Conservation (phyloP, 2,888 invertebrate genomes). For the Piscicola geometra region DNA sequence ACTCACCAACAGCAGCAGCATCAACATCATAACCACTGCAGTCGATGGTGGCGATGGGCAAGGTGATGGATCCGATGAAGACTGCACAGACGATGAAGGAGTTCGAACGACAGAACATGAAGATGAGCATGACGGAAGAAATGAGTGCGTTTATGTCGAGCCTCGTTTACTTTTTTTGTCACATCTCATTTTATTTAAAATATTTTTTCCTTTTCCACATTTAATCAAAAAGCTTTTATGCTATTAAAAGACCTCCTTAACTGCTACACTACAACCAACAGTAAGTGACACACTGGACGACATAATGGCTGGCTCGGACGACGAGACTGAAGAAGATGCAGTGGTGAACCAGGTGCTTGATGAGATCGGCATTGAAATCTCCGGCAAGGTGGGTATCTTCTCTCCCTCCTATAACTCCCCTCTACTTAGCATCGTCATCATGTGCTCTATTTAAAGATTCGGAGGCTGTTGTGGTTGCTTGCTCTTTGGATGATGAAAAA, state of each 20-base stretch:
- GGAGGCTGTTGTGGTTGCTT: too few species aligned
- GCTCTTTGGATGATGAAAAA: too few species aligned
- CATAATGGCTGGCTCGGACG: constrained; percentile 79
- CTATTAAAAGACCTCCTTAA: neutral
- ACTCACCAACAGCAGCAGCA: neutral
- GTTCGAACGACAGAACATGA: constrained; percentile 76
- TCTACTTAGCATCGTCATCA: too few species aligned
- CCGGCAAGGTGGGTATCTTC: constrained; percentile 67
- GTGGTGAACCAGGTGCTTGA: constrained; percentile 85
- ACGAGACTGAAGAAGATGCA: constrained; percentile 81
- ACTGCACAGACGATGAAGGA: constrained; percentile 76
- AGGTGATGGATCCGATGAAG: constrained; percentile 77
- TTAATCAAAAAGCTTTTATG: neutral
- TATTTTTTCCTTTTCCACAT: neutral
- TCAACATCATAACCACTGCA: constrained; percentile 43
- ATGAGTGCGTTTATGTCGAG: constrained; percentile 66
- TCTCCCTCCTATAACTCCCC: too few species aligned
- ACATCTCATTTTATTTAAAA: neutral
- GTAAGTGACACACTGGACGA: constrained; percentile 86
- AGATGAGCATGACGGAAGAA: constrained; percentile 92
- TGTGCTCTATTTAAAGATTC: too few species aligned
- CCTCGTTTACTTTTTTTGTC: neutral
- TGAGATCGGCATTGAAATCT: constrained; percentile 91
- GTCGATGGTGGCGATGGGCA: constrained; percentile 83
- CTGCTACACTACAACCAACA: constrained; percentile 51